These are phyloP conservation scores for Aleiodes leptofemur DNA, from an alignment of 2,888 invertebrate genomes.

Conservation along the genomic window DNA sequence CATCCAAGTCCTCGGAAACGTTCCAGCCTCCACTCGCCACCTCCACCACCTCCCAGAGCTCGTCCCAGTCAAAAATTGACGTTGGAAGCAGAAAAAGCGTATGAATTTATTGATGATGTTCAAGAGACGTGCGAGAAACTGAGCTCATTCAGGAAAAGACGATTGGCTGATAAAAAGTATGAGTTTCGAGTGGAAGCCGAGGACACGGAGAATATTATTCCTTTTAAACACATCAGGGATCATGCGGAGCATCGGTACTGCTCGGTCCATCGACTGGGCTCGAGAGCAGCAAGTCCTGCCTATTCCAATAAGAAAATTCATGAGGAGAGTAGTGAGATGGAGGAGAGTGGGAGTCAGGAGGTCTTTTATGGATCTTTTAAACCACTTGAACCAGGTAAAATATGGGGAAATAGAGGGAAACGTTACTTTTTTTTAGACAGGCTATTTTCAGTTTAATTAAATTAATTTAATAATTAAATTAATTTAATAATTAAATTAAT, in stretches of 20 bases:
- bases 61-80: slow-evolving; percentile 70
- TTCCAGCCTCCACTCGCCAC: slow-evolving; percentile 67
- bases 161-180: slow-evolving; percentile 93
- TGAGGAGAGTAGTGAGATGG: slow-evolving; percentile 69
- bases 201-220: slow-evolving; percentile 81
- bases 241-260: slow-evolving; percentile 69
- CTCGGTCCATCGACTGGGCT: slow-evolving; percentile 62
- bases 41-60: slow-evolving; percentile 67
- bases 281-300: slow-evolving; percentile 68
- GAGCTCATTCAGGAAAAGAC: slow-evolving; percentile 89
- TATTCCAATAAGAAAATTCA: slow-evolving; percentile 67
- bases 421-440: no score
- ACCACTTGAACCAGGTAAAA: slow-evolving; percentile 63
- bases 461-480: no score
- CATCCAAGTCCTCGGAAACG: slow-evolving; percentile 69
- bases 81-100: slow-evolving; percentile 83
- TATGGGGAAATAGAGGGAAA: background rate
- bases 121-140: slow-evolving; percentile 89
- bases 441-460: no score
- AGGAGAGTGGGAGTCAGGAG: slow-evolving; percentile 74
- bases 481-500: no score
- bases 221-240: slow-evolving; percentile 73
- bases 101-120: slow-evolving; percentile 90
- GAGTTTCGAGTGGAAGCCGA: slow-evolving; percentile 89
- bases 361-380: slow-evolving; percentile 61